Evolutionary conservation across 2,888 invertebrate genomes (phyloP), one percentile per base, ranked within the genome.

Genomic region (Tipula lateralis): DNA sequence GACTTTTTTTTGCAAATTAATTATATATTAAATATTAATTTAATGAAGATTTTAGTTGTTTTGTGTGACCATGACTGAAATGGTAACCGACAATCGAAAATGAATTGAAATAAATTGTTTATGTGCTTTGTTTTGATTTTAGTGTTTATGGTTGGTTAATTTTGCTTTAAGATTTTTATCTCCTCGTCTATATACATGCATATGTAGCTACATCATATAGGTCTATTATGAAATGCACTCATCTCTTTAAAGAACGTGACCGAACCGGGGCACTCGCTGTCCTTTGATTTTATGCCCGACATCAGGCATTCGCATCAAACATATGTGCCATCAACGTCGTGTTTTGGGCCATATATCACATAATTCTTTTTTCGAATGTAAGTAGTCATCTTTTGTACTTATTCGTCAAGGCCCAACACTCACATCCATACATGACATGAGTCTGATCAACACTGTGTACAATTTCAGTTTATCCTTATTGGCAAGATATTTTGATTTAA

Each of bases 1-100:
- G 6, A 19, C 6, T 1, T 6, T 16, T 50, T 19, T 50, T 50
- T 50, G 44, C 44, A 50, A 24, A 66, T 66, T 66, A 66, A 66
- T 66, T 66, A 66, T 66, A 66, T 66, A 66, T 66, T 24, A 24
- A 66, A 66, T 66, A 66, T 66, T 24, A 66, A 66, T 66, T 66
- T 24, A 66, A 66, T 66, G 66, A 66, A 66, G 66, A 66, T 24
- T 66, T 66, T 66, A 66, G 19, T 5, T 66, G 19, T 66, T 44
- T 13, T 13, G 24, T 66, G 66, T 66, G 24, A 66, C 66, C 66
- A 66, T 66, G 66, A 66, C 66, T 66, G 66, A 24, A 66, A 66
- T 66, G 66, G 66, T 66, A 66, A 66, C 66, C 66, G 24, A 66
- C 24, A 66, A 24, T 66, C 24, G 24, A 24, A 66, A 66, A 9